Base-by-base conservation (phyloP, 1,140 invertebrate genomes). In the Vanessa tameamea region DNA sequence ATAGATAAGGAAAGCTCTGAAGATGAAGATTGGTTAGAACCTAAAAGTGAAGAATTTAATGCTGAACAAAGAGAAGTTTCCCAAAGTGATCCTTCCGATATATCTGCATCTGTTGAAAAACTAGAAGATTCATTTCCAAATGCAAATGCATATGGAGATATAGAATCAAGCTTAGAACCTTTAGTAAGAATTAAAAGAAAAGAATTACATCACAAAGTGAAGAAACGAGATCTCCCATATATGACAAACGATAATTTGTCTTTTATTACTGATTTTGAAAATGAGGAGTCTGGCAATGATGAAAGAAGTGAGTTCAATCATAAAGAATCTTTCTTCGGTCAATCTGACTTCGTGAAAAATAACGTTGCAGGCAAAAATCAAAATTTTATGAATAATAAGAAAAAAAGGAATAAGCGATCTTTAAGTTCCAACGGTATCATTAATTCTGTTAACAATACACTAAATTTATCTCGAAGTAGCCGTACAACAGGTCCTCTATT, bases 51-150 rank as follows among this genome's bases (percentile, higher is more conserved):
- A 31, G 73, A 55, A 16, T 64, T 47, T 37, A 65, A 55, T 26
- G 16, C 57, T 3, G 59, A 81, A 31, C 88, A 89, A 83, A 78
- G 88, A 63, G 89, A 86, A 57, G 37, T 75, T 20, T 68, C 61
- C 64, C 65, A 53, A 14, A 72, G 79, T 16, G 80, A 79, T 47
- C 51, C 76, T 50, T 61, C 65, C 8, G 79, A 83, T 16, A 51
- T 83, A 61, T 66, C 73, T 16, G 80, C 87, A 43, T 64, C 87
- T 20, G 72, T 90, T 11, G 86, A 86, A 71, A 87, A 84, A 47
- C 74, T 92, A 71, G 83, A 90, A 75, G 89, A 92, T 12, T 92
- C 91, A 11, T 92, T 92, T 77, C 84, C 89, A 8, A 83, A 83
- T 69, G 70, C 71, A 37, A 69, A 81, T 16, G 73, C 77, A 26